Evolutionary conservation across 2,113 vertebrate species (phyloP).

Genomic region (Coturnix japonica): DNA sequence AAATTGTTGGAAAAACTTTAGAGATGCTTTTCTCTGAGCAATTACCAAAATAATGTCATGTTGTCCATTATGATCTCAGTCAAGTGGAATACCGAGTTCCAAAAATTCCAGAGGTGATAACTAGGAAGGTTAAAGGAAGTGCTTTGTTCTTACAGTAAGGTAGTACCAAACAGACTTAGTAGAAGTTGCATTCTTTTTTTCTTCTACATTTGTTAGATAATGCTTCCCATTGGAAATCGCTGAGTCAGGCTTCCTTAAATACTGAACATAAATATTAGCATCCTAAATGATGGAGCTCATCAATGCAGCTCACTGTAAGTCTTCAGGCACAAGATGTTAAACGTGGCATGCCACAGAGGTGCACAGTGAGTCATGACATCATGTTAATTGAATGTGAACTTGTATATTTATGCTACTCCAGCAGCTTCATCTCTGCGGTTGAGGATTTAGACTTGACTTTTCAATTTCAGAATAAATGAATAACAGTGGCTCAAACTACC

Average conservation of each 20-base stretch:
- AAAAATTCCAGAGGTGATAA: neutral
- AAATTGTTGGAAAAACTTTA: neutral
- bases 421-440: neutral
- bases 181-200: neutral
- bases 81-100: neutral
- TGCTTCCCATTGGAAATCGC: neutral
- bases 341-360: neutral
- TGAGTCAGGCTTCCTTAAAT: neutral
- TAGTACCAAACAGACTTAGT: neutral
- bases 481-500: neutral
- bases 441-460: neutral
- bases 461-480: slow-evolving; percentile 27
- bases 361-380: neutral
- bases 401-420: neutral
- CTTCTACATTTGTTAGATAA: neutral
- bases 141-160: neutral
- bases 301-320: neutral
- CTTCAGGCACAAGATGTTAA: neutral
- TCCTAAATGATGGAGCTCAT: neutral
- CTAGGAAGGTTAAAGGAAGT: neutral
- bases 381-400: neutral
- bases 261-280: neutral
- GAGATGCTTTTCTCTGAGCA: neutral
- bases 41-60: neutral
- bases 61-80: neutral